A percentile compares a stretch with the other conserved stretches of the same genome.
Conservation (phyloP, 2,888 invertebrate species). For the Xanthia togata region DNA sequence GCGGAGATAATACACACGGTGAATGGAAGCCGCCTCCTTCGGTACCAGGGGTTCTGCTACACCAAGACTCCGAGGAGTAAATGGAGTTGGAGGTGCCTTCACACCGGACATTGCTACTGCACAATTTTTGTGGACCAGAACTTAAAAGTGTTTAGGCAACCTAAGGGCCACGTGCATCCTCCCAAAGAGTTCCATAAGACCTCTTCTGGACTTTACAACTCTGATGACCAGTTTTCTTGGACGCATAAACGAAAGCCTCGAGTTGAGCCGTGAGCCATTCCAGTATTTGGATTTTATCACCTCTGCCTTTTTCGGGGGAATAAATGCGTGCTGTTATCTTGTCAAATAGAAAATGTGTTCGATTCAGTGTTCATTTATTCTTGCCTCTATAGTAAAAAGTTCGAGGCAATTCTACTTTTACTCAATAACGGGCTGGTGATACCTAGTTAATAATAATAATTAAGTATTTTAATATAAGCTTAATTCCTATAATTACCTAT, state of each 20-base stretch:
- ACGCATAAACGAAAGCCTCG: background rate
- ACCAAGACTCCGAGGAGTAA: conserved; percentile 59
- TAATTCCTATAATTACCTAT: background rate
- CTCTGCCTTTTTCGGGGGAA: background rate
- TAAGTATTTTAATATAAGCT: conserved; percentile 7
- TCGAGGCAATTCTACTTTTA: background rate
- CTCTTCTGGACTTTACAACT: conserved; percentile 46
- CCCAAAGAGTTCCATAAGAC: conserved; percentile 54
- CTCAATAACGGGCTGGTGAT: background rate
- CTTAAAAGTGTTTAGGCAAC: conserved; percentile 34
- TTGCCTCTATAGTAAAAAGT: background rate
- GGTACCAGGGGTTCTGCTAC: conserved; percentile 70
- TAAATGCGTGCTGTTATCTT: background rate
- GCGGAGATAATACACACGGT: conserved; percentile 67
- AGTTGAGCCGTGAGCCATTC: background rate
- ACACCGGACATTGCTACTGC: conserved; percentile 70
- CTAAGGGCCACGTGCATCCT: conserved; percentile 62
- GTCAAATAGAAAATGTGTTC: background rate
- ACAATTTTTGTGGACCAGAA: conserved; percentile 60
- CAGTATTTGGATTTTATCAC: background rate
- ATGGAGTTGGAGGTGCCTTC: conserved; percentile 73
- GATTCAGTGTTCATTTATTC: background rate
- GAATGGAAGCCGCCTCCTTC: conserved; percentile 63
- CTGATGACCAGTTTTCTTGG: conserved; percentile 31
- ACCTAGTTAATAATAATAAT: background rate